A percentile compares a stretch with the other conserved stretches of the same genome.
Conservation (phyloP, 2,113 vertebrate species). For the Catharus minimus region DNA sequence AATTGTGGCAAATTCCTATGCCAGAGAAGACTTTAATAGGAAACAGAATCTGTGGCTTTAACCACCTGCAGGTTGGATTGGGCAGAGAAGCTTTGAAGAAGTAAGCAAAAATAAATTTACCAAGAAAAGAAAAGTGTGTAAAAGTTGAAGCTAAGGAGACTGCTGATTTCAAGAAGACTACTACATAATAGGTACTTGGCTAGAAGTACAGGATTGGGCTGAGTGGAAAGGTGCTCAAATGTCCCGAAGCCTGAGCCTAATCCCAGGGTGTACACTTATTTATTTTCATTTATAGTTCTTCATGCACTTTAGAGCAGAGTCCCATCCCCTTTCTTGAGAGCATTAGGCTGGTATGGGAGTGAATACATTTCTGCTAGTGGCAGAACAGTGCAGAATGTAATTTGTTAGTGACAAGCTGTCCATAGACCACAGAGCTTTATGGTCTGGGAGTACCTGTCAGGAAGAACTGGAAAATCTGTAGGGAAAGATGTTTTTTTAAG, state of each 20-base stretch:
- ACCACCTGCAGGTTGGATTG: not conserved
- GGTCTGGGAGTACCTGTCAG: not conserved
- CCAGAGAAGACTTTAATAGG: not conserved
- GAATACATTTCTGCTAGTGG: not conserved
- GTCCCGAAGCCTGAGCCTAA: not conserved
- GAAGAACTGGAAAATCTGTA: not conserved
- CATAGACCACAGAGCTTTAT: not conserved
- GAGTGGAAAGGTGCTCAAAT: not conserved
- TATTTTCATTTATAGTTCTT: not conserved
- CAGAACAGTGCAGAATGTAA: not conserved
- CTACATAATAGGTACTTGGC: not conserved
- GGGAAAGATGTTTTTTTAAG: not conserved
- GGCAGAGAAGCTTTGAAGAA: not conserved
- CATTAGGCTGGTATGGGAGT: accelerated
- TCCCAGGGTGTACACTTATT: not conserved
- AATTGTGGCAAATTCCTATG: not conserved
- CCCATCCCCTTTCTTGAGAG: not conserved
- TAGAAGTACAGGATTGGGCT: not conserved
- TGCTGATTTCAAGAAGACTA: not conserved
- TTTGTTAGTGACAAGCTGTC: not conserved
- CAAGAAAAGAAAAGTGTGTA: not conserved
- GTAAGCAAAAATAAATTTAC: not conserved
- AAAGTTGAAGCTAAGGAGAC: not conserved
- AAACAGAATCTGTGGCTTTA: not conserved
- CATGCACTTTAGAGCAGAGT: not conserved